These are phyloP conservation scores for Hirtodrosophila alboralis DNA, from an alignment of 2,888 invertebrate genomes.

Conservation along the genomic window DNA sequence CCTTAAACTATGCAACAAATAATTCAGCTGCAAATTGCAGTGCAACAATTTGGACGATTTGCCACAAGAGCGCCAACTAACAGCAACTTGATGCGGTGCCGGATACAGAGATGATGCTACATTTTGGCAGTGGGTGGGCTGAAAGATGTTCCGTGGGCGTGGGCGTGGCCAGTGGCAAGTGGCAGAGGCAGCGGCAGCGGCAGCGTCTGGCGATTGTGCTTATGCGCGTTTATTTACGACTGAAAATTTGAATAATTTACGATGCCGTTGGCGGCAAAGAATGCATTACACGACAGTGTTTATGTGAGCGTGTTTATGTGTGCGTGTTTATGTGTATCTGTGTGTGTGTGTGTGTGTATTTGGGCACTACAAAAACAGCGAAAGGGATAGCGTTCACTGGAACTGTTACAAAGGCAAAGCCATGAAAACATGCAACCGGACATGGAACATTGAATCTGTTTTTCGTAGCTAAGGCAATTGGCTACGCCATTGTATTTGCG, in stretches of 20 bases:
- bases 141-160: slow-evolving; percentile 49
- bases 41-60: slow-evolving; percentile 40
- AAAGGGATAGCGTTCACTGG: slow-evolving; percentile 28
- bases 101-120: slow-evolving; percentile 2
- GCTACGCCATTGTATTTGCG: slow-evolving; percentile 35
- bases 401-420: slow-evolving; percentile 29
- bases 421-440: slow-evolving; percentile 51
- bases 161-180: slow-evolving; percentile 36
- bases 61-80: slow-evolving; percentile 14
- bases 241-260: slow-evolving; percentile 78
- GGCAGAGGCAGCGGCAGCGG: slow-evolving; percentile 36
- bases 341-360: slow-evolving; percentile 5
- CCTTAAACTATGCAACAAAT: slow-evolving; percentile 39
- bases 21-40: slow-evolving; percentile 13
- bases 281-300: slow-evolving; percentile 21
- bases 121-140: slow-evolving; percentile 40
- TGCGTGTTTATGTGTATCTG: slow-evolving; percentile 4
- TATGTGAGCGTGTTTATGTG: slow-evolving; percentile 10
- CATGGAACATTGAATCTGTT: slow-evolving; percentile 66
- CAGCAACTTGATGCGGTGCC: not conserved
- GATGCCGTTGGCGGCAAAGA: slow-evolving; percentile 51
- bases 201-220: slow-evolving; percentile 49
- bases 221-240: slow-evolving; percentile 76
- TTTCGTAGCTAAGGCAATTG: slow-evolving; percentile 45
- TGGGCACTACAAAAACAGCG: slow-evolving; percentile 26